Conservation (phyloP, 2,888 invertebrate species). For the Athalia rosae region DNA sequence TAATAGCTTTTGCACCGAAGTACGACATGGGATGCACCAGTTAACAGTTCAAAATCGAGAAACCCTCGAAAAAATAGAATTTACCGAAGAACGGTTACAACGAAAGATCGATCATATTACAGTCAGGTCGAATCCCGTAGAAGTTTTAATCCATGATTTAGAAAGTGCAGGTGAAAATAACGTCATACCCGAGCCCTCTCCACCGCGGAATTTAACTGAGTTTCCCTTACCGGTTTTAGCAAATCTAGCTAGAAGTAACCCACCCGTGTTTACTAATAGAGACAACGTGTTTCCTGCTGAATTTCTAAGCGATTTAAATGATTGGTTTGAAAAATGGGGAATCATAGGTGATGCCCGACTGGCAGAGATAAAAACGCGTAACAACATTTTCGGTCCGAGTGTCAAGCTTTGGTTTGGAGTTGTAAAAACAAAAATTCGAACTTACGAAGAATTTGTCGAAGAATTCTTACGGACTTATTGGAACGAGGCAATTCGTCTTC, state of each 20-base stretch:
- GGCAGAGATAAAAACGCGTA: background rate
- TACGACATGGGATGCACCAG: no score
- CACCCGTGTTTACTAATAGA: background rate
- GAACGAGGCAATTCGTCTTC: background rate
- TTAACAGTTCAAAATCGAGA: no score
- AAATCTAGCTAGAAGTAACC: background rate
- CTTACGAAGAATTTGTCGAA: background rate
- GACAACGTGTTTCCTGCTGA: background rate
- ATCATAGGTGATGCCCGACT: background rate
- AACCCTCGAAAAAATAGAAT: no score
- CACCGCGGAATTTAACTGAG: background rate
- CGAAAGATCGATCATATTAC: no score
- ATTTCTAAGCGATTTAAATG: background rate
- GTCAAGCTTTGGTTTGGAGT: background rate
- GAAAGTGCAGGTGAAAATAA: no score
- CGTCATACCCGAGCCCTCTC: no score
- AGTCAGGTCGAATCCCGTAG: no score
- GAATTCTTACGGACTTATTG: background rate
- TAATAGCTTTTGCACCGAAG: no score
- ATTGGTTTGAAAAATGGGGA: background rate
- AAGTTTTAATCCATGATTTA: no score
- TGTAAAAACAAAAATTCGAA: background rate
- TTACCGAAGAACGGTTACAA: no score
- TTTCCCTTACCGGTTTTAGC: background rate
- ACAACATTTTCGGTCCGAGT: background rate